These are phyloP conservation scores for Dioctria linearis DNA, from an alignment of 2,888 invertebrate species.

Conservation along the genomic window DNA sequence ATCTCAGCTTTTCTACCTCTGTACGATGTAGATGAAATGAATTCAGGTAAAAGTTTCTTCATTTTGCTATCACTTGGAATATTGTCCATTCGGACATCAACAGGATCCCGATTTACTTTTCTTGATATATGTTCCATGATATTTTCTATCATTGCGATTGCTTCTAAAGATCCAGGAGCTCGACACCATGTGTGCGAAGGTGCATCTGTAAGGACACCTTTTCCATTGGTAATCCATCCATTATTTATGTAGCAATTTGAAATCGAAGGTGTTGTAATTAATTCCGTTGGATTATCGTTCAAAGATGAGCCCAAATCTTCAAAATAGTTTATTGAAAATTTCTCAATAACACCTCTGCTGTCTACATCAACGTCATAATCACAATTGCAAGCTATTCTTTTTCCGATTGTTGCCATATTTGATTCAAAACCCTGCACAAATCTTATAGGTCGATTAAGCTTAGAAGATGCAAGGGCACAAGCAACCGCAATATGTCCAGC, in stretches of 20 bases:
- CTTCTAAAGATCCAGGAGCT: conserved; percentile 77
- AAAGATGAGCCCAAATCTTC: conserved; percentile 71
- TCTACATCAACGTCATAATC: conserved; percentile 77
- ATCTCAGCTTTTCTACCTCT: conserved; percentile 73
- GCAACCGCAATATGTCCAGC: conserved; percentile 74
- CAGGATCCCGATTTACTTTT: conserved; percentile 74
- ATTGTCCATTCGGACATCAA: conserved; percentile 75
- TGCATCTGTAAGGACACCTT: conserved; percentile 77
- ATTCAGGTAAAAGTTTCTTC: conserved; percentile 72
- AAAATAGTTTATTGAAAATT: conserved; percentile 45
- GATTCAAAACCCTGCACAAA: conserved; percentile 78
- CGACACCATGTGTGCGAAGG: conserved; percentile 81
- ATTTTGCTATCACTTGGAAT: conserved; percentile 69
- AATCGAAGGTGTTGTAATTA: conserved; percentile 66
- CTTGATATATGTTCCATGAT: conserved; percentile 80
- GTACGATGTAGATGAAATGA: conserved; percentile 74
- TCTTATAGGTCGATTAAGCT: conserved; percentile 77
- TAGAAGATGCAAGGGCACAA: conserved; percentile 80
- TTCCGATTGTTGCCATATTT: conserved; percentile 79
- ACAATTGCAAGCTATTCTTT: conserved; percentile 73
- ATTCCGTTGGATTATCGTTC: conserved; percentile 73
- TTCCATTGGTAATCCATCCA: conserved; percentile 79
- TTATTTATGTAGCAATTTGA: conserved; percentile 77
- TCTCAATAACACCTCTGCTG: conserved; percentile 75
- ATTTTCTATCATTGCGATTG: conserved; percentile 75